Percentiles rank a stretch among this genome's conserved stretches.
These are phyloP conservation scores for Ricordea florida DNA, from an alignment of 92 coral and sea anemone genomes.

Conservation along the genomic window DNA sequence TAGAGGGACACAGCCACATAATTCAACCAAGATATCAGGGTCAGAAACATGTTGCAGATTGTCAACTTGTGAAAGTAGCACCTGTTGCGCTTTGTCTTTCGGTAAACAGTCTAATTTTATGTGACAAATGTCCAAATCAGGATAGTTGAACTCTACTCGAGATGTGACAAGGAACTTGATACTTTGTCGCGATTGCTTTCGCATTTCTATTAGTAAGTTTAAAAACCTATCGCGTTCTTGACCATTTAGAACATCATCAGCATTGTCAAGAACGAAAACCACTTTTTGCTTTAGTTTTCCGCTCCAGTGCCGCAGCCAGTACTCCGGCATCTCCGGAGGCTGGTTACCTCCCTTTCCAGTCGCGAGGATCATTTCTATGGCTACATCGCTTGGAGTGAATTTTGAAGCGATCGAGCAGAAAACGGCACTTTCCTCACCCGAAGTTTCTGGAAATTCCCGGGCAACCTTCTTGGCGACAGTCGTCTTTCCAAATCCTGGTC, in stretches of 20 bases:
- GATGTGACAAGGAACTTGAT: not conserved
- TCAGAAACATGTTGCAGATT: not conserved
- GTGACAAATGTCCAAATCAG: not conserved
- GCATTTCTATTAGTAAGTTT: not conserved
- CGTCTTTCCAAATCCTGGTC: conserved; percentile 47
- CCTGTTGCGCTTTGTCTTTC: not conserved
- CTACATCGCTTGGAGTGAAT: too few relatives aligned
- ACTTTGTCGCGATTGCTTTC: not conserved
- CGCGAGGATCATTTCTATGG: too few relatives aligned
- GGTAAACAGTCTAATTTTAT: not conserved
- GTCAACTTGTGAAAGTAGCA: not conserved
- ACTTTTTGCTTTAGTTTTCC: not conserved
- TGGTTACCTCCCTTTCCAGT: too few relatives aligned
- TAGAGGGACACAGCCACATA: conserved; percentile 54
- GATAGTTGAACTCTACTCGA: not conserved
- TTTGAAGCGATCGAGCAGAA: too few relatives aligned
- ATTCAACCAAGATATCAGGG: not conserved
- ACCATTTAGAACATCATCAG: conserved; percentile 1
- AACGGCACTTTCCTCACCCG: too few relatives aligned
- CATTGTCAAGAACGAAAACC: conserved; percentile 26
- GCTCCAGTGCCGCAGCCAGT: not conserved
- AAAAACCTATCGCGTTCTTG: not conserved
- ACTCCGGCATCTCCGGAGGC: not conserved
- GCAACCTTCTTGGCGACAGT: conserved; percentile 8
- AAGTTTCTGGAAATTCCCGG: too few relatives aligned